Evolutionary conservation across 53 echinoderm and acorn worm genomes (phyloP).

Genomic region (Paracentrotus lividus): DNA sequence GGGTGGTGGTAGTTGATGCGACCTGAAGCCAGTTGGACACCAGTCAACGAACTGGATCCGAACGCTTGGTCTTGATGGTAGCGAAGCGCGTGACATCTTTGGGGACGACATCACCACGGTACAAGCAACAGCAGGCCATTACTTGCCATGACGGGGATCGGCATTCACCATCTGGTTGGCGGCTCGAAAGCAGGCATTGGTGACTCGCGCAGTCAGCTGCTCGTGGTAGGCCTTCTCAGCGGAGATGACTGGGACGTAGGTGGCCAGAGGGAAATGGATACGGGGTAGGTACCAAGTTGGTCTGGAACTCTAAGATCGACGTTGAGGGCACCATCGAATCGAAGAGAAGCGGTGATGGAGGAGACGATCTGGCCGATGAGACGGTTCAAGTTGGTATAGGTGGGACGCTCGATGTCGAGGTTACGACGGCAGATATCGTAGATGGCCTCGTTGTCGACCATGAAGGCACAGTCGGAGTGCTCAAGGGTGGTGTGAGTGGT

Average conservation of each 20-base stretch:
- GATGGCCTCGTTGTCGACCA: conserved; percentile 91
- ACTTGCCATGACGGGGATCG: no score
- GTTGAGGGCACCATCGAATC: conserved; percentile 89
- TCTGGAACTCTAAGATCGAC: conserved; percentile 89
- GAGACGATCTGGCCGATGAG: conserved; percentile 75
- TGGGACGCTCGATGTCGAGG: conserved; percentile 84
- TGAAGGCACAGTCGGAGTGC: conserved; percentile 84
- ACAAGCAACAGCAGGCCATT: no score
- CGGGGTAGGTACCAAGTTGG: no score
- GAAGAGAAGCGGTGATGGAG: conserved; percentile 82
- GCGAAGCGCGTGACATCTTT: no score
- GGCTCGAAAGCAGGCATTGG: no score
- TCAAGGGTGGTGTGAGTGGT: conserved; percentile 83
- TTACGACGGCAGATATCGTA: conserved; percentile 83
- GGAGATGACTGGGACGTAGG: conserved; percentile 89
- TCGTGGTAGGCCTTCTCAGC: conserved; percentile 95
- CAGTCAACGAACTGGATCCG: no score
- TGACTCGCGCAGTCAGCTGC: no score
- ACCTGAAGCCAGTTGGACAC: no score
- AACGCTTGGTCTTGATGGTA: no score
- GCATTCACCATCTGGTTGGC: no score
- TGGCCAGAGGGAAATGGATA: conserved; percentile 88
- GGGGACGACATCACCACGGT: no score
- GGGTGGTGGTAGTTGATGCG: no score
- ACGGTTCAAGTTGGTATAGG: conserved; percentile 80